Evolutionary conservation across 2,797 vertebrate genomes (phyloP).

Genomic region (Hozukius guyotensis): DNA sequence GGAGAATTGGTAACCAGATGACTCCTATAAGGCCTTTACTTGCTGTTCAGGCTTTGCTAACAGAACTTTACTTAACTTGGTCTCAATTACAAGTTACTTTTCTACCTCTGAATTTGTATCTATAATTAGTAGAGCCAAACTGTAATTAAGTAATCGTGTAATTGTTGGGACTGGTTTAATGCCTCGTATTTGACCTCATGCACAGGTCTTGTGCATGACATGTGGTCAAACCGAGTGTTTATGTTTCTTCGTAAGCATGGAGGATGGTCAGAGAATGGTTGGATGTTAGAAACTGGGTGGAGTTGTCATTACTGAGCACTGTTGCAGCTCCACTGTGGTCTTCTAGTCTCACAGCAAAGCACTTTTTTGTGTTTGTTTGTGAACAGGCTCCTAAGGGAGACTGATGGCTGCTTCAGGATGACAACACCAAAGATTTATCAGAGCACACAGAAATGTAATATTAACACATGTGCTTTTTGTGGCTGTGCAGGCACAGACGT

Average conservation of each 20-base stretch:
- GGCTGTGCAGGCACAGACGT: slow-evolving; percentile 1
- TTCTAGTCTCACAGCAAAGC: slow-evolving; percentile 32
- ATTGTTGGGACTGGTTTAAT: slow-evolving; percentile 47
- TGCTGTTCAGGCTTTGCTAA: slow-evolving; percentile 47
- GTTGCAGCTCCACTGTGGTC: slow-evolving; percentile 44
- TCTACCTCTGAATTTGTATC: slow-evolving; percentile 52
- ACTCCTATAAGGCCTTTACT: slow-evolving; percentile 47
- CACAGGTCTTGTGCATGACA: slow-evolving; percentile 41
- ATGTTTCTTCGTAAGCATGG: slow-evolving; percentile 42
- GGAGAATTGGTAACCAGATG: slow-evolving; percentile 65
- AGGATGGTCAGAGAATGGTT: slow-evolving; percentile 48
- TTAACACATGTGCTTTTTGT: slow-evolving; percentile 12
- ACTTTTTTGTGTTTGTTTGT: slow-evolving; percentile 9
- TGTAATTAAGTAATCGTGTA: slow-evolving; percentile 48
- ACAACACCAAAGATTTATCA: slow-evolving; percentile 32
- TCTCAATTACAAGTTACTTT: slow-evolving; percentile 54
- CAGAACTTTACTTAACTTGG: slow-evolving; percentile 58
- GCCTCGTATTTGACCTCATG: slow-evolving; percentile 53
- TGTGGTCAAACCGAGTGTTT: slow-evolving; percentile 55
- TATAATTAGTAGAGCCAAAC: slow-evolving; percentile 37
- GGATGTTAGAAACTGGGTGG: slow-evolving; percentile 52
- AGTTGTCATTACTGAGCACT: slow-evolving; percentile 56
- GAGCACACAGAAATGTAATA: slow-evolving; percentile 23
- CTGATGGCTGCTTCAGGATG: slow-evolving; percentile 45
- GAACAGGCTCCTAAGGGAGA: slow-evolving; percentile 14